phyloP scores from a whole-genome alignment of 2,888 invertebrate genomes.

The Fabriciana adippe region DNA sequence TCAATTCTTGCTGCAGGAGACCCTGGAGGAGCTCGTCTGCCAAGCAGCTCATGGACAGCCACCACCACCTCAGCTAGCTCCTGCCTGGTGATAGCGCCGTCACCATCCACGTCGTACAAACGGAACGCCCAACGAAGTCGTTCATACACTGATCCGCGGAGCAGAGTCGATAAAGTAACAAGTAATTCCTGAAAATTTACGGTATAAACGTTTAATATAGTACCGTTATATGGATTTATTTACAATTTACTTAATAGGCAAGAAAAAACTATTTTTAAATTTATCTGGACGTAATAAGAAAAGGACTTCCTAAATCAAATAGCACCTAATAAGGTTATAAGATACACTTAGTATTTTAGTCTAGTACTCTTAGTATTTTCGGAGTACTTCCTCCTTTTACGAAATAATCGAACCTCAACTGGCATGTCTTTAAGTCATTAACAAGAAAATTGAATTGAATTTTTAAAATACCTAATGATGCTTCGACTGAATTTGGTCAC shows the following conservation, averaged over 20 bases:
- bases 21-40: constrained; percentile 86
- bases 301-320: too few species aligned
- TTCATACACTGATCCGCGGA: constrained; percentile 96
- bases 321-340: too few species aligned
- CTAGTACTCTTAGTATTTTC: too few species aligned
- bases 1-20: constrained; percentile 85
- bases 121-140: constrained; percentile 98
- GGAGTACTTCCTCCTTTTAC: not conserved
- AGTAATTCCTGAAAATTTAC: constrained; percentile 90
- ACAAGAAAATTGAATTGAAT: not conserved
- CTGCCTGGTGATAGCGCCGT: constrained; percentile 96
- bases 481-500: too few species aligned
- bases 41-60: constrained; percentile 97
- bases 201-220: not conserved
- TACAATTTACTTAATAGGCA: too few species aligned
- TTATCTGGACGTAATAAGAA: too few species aligned
- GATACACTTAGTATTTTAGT: too few species aligned
- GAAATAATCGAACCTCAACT: not conserved
- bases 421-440: too few species aligned
- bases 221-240: too few species aligned
- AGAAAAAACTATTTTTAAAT: too few species aligned
- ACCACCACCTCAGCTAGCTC: constrained; percentile 91
- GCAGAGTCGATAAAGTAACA: constrained; percentile 94
- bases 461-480: not conserved
- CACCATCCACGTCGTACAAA: constrained; percentile 97